Base-by-base conservation (phyloP, 2,797 vertebrate genomes). In the Mormyrops boulengeri region DNA sequence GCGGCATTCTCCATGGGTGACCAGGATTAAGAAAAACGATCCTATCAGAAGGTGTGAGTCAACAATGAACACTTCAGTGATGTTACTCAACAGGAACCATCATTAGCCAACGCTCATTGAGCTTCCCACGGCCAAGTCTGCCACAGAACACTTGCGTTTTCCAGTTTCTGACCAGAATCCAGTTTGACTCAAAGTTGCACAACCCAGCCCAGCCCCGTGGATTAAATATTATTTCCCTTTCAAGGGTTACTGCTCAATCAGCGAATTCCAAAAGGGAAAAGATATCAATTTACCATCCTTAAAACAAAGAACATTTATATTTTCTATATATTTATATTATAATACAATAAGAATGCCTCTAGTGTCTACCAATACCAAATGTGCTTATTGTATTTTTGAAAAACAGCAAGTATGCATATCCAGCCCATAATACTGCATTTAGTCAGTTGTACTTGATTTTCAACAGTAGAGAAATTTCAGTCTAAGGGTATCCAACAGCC, bases 401-500 rank as follows among this genome's bases (percentile, higher is more conserved):
- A 84, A 30, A 7, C 73, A 85, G 49, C 30, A 69, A 66, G 57
- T 30, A 86, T 66, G 30, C 14, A 57, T 55, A 89, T 50, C 34
- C 90, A 82, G 88, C 87, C 89, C 89, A 91, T 95, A 96, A 96
- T 94, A 96, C 95, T 96, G 95, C 77, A 92, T 92, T 91, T 88
- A 89, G 53, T 89, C 86, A 77, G 69, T n/a, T 60, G n/a, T 52
- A 22, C 34, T 91, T 92, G 80, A 30, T 90, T 86, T 91, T 89
- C 49, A 60, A 73, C 26, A 12, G 22, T 82, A 89, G 85, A 87
- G 66, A 57, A 44, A 80, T 89, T 57, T 60, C 49, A 89, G 57
- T 53, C 30, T 85, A 50, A 49, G n/a, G 7, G 52, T 55, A 52
- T 60, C 53, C 52, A 57, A 89, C 14, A 9, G 17, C 30, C 14